A percentile compares a stretch with the other conserved stretches of the same genome.
Conservation (phyloP, 2,888 invertebrate genomes). For the Dexiosoma caninum region DNA sequence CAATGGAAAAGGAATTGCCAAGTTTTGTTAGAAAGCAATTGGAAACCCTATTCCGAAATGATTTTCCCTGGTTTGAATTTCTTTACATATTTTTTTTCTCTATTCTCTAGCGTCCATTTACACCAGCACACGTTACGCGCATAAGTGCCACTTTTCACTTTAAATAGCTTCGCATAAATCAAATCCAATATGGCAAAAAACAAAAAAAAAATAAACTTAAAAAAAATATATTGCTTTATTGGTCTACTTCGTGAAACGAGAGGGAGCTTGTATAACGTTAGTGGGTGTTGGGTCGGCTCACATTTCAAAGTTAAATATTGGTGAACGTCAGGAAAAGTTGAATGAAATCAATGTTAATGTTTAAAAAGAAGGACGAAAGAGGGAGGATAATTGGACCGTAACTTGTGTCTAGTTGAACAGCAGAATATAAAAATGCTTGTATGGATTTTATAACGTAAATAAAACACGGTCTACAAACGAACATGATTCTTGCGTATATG, state of each 20-base stretch:
- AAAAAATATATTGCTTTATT: slow-evolving; percentile 32
- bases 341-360: too few species aligned
- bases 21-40: too few species aligned
- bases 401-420: not conserved
- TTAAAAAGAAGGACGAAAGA: not conserved
- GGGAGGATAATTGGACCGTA: not conserved
- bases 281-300: not conserved
- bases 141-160: slow-evolving; percentile 59
- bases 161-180: slow-evolving; percentile 58
- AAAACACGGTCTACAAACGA: not conserved
- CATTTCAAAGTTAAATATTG: not conserved
- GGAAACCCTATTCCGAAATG: not conserved
- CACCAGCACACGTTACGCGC: slow-evolving; percentile 47
- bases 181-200: slow-evolving; percentile 26
- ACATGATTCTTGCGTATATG: too few species aligned
- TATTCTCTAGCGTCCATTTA: slow-evolving; percentile 52
- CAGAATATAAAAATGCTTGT: not conserved
- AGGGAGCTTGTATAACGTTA: not conserved
- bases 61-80: not conserved
- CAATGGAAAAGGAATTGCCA: too few species aligned
- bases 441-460: slow-evolving; percentile 6
- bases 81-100: not conserved
- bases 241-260: not conserved
- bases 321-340: not conserved
- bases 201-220: not conserved